phyloP scores from a whole-genome alignment of 2,797 vertebrate genomes.

The Pteronotus mesoamericanus region DNA sequence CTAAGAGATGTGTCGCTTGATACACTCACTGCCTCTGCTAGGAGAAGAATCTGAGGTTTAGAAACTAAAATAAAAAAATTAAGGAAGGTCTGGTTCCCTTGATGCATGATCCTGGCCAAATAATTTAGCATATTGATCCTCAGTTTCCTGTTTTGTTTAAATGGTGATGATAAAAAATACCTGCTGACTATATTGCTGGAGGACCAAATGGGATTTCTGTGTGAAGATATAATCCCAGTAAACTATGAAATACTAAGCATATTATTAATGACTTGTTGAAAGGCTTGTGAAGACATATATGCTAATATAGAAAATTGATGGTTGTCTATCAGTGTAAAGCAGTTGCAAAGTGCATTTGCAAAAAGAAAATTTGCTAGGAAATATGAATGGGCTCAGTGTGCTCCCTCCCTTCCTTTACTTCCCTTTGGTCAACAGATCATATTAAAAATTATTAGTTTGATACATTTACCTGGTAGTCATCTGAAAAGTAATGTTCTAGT shows the following conservation, averaged over 20 bases:
- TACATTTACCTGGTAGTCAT: neutral
- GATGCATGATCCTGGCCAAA: neutral
- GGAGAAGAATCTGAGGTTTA: constrained; percentile 10
- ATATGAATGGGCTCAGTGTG: neutral
- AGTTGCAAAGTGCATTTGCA: neutral
- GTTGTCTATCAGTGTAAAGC: neutral
- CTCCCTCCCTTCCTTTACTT: neutral
- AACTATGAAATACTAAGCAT: neutral
- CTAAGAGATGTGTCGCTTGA: neutral
- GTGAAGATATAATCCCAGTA: neutral
- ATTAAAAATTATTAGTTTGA: neutral
- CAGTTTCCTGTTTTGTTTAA: constrained; percentile 15
- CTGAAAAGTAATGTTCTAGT: neutral
- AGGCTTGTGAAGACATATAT: neutral
- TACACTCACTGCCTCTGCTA: neutral
- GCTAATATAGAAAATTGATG: neutral
- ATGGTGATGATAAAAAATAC: neutral
- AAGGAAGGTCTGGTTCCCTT: neutral
- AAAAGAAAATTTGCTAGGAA: neutral
- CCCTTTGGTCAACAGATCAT: neutral
- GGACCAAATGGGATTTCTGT: neutral
- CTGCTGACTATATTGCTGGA: neutral
- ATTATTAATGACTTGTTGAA: neutral
- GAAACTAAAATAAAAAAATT: neutral
- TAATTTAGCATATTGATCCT: neutral